Conservation (phyloP, 2,888 invertebrate genomes). For the Lithophane ornitopus region DNA sequence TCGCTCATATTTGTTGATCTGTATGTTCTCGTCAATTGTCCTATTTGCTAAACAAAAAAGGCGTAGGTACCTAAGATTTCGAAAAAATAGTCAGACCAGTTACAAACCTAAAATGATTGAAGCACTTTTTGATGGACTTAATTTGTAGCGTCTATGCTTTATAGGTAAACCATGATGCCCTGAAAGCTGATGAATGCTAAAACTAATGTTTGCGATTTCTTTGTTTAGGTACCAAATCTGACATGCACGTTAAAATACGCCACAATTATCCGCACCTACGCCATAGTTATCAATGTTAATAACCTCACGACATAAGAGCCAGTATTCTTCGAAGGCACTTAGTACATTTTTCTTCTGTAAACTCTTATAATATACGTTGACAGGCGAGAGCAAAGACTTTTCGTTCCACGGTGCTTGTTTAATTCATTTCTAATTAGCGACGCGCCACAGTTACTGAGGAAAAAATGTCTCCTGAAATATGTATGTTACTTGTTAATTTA, state of each 20-base stretch:
- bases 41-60: background rate
- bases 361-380: slow-evolving; percentile 44
- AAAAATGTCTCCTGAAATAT: slow-evolving; percentile 54
- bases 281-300: background rate
- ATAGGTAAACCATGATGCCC: background rate
- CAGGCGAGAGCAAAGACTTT: slow-evolving; percentile 53
- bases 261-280: background rate
- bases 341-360: slow-evolving; percentile 37
- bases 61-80: too few relatives aligned
- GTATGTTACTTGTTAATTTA: slow-evolving; percentile 28
- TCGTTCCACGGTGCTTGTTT: slow-evolving; percentile 63
- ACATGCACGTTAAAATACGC: background rate
- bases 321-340: slow-evolving; percentile 42
- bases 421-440: slow-evolving; percentile 70
- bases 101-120: background rate
- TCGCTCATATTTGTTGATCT: slow-evolving; percentile 13
- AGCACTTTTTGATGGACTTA: background rate
- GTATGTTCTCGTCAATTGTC: too few relatives aligned
- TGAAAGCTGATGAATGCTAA: background rate
- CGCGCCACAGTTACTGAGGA: slow-evolving; percentile 32
- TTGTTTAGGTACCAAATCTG: background rate
- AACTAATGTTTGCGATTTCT: background rate
- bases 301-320: slow-evolving; percentile 13
- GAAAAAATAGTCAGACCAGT: background rate
- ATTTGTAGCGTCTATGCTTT: background rate